Base-by-base conservation (phyloP, 1,140 invertebrate genomes). In the Coptotermes formosanus region DNA sequence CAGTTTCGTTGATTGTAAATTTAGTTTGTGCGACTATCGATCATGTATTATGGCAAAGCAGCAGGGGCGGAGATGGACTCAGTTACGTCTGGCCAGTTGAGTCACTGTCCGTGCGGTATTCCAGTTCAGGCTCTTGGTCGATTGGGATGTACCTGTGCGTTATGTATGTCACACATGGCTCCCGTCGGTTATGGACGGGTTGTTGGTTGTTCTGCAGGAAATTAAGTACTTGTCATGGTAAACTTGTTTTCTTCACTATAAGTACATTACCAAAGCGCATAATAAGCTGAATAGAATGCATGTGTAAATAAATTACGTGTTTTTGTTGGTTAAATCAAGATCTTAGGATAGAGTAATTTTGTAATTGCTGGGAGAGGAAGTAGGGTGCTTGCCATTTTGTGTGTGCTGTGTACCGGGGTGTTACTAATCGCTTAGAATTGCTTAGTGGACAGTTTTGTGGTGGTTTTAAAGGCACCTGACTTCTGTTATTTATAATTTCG, bases 141-240 rank as follows among this genome's bases (percentile, higher is more conserved):
- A 87, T 87, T 38, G 85, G 83, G 85, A 86, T 87, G 87, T 87
- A 83, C 82, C 83, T 86, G 48, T 75, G 52, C 81, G 87, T 84
- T 85, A 86, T 87, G 87, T 87, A 86, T 87, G 87, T 87, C 87
- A 87, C 87, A 87, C 87, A 87, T 87, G 87, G 87, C 87, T 86
- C 87, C 75, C 48, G 59, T 69, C 82, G 75, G 25, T 21, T 19
- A 32, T 19, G 83, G n/a, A 43, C 16, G 86, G 52, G 55, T 32
- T 59, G 45, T 30, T 32, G 32, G 30, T 55, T 45, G 55, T 44
- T 83, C n/a, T 82, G 25, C 32, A 43, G 75, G 32, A 86, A 82
- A 52, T 75, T 64, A 45, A 43, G 45, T 12, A 64, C 43, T 84
- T 86, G 32, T 9, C 32, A 32, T 82, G 86, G 86, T 86, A 86